phyloP scores from a whole-genome alignment of 92 coral and sea anemone genomes.

The Muricea muricata region DNA sequence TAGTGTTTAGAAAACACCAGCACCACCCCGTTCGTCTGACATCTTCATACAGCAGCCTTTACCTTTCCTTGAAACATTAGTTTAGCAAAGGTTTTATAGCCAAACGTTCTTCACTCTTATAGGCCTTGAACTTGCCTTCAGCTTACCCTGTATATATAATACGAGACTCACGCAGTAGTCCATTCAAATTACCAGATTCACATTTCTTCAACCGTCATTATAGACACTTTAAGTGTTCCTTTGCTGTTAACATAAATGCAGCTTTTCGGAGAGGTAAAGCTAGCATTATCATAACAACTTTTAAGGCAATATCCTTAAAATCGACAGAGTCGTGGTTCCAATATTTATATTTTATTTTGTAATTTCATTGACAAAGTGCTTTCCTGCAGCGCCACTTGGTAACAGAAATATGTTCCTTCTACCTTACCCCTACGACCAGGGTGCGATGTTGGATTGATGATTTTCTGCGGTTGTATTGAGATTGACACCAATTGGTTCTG shows the following conservation, averaged over 20 bases:
- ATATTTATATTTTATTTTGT: constrained; percentile 45
- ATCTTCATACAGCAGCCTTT: constrained; percentile 51
- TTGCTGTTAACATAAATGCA: constrained; percentile 60
- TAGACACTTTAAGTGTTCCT: constrained; percentile 50
- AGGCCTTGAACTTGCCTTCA: constrained; percentile 32
- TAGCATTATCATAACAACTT: constrained; percentile 62
- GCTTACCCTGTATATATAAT: constrained; percentile 51
- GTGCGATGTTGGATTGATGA: background rate
- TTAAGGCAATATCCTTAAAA: constrained; percentile 55
- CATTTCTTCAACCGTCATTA: constrained; percentile 50
- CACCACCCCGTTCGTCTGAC: background rate
- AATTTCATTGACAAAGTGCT: constrained; percentile 47
- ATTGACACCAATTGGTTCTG: constrained; percentile 20
- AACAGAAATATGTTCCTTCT: constrained; percentile 48
- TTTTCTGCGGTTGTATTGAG: constrained; percentile 25
- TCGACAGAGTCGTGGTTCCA: constrained; percentile 47
- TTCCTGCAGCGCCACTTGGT: constrained; percentile 65
- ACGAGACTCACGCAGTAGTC: constrained; percentile 40
- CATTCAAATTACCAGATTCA: constrained; percentile 45
- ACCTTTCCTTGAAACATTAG: constrained; percentile 46
- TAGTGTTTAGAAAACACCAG: constrained; percentile 48
- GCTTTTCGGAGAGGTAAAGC: constrained; percentile 69
- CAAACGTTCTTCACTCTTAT: constrained; percentile 29
- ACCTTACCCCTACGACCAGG: constrained; percentile 47
- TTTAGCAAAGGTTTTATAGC: constrained; percentile 51